Base-by-base conservation (phyloP, 2,797 vertebrate genomes). In the Bryconaethiops microstoma region DNA sequence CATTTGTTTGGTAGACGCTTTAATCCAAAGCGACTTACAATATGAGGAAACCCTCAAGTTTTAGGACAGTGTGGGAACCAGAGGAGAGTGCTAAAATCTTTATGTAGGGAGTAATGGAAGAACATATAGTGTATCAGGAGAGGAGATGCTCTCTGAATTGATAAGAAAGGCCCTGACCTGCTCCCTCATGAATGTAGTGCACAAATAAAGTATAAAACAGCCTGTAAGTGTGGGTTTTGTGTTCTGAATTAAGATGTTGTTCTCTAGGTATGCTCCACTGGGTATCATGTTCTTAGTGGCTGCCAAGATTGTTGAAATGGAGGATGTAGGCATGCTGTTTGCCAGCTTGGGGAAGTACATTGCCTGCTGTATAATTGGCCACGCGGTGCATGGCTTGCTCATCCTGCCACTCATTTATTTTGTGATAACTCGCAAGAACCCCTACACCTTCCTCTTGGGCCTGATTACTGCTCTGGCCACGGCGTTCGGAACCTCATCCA, bases 271-370 rank as follows among this genome's bases (percentile, higher is more conserved):
- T 0, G 95, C 96, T 0, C 96, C 96, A 0, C 0, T 97, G 35
- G 96, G 96, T 90, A 97, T 98, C 89, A 93, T 98, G 95, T 98
- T 97, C 88, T 93, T 98, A 68, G 96, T 98, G 40, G 96, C 96
- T 0, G 88, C 94, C 29, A 96, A 98, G 92, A 97, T 98, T 0
- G 92, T 96, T 65, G 96, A 96, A 89, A 96, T 96, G 95, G 91
- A 96, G 0, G 88, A 97, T 0, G 94, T 97, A 1, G 86, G 71
- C 0, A 4, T 13, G 0, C 91, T 98, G 19, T 97, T 98, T 55
- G 83, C 94, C 85, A 94, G 92, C 64, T 91, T 98, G 17, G 96
- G 96, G 23, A 98, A 97, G 81, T 98, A 97, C 82, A 95, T 97
- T 29, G 91, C 92, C 80, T 96, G 96, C 91, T 98, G 96, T 69